Evolutionary conservation across 2,797 vertebrate genomes (phyloP).

Genomic region (Benthosema pterotum): DNA sequence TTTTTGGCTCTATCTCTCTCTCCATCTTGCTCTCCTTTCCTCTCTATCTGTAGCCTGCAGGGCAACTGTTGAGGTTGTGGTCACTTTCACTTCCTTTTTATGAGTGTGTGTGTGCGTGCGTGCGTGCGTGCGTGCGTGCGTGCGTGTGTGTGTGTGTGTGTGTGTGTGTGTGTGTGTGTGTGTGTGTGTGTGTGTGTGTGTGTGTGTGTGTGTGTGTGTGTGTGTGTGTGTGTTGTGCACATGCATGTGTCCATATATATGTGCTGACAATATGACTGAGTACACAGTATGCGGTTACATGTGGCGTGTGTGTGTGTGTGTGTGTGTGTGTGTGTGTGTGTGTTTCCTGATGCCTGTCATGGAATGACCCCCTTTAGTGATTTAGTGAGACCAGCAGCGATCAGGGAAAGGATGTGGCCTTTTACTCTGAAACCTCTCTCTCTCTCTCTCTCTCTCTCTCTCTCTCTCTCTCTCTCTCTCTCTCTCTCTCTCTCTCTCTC

Average conservation of each 20-base stretch:
- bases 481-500: too few species aligned
- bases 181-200: not conserved
- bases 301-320: not conserved
- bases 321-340: not conserved
- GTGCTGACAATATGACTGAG: too few species aligned
- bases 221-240: not conserved
- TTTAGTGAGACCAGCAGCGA: conserved; percentile 23
- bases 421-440: not conserved
- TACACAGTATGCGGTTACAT: not conserved
- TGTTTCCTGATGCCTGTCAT: not conserved
- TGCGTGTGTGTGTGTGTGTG: not conserved
- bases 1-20: too few species aligned
- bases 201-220: conserved; percentile 1
- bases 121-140: not conserved
- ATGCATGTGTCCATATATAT: conserved; percentile 4
- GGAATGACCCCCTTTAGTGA: conserved; percentile 15
- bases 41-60: conserved; percentile 23
- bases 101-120: conserved; percentile 10
- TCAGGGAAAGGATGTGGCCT: conserved; percentile 3
- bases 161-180: too few species aligned
- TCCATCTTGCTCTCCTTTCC: conserved; percentile 5
- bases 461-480: too few species aligned
- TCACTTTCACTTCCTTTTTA: conserved; percentile 61
- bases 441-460: too few species aligned
- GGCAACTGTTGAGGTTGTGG: conserved; percentile 62